Percentiles rank a stretch among this genome's conserved stretches.
Conservation (phyloP, 2,113 vertebrate genomes). For the Psettodes erumei region DNA sequence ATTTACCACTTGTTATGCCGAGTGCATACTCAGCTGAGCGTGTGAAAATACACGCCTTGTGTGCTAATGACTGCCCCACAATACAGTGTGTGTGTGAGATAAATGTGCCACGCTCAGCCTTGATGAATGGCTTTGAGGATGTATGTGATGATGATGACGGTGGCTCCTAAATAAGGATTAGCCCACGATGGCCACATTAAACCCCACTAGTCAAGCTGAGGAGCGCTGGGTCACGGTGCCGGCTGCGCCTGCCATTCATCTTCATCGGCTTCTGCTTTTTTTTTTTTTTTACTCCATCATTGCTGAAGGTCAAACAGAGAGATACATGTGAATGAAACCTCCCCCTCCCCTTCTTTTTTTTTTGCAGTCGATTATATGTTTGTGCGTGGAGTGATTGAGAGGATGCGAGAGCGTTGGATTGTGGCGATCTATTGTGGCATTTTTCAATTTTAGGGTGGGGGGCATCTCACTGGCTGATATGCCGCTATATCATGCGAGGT, state of each 20-base stretch:
- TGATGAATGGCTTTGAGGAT: slow-evolving; percentile 55
- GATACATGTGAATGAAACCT: slow-evolving; percentile 68
- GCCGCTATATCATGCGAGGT: slow-evolving; percentile 41
- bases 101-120: slow-evolving; percentile 15
- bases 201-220: slow-evolving; percentile 43
- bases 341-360: too few relatives aligned
- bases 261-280: slow-evolving; percentile 57
- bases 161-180: slow-evolving; percentile 67
- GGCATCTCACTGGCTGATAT: slow-evolving; percentile 18
- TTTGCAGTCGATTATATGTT: slow-evolving; percentile 64
- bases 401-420: slow-evolving; percentile 38
- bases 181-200: slow-evolving; percentile 58
- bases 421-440: slow-evolving; percentile 21
- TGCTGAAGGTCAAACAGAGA: slow-evolving; percentile 66
- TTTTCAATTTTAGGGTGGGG: slow-evolving; percentile 46
- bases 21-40: neutral
- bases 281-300: slow-evolving; percentile 71
- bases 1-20: slow-evolving; percentile 4
- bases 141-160: slow-evolving; percentile 31
- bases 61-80: slow-evolving; percentile 23
- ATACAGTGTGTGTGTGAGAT: slow-evolving; percentile 29
- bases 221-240: slow-evolving; percentile 7
- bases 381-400: slow-evolving; percentile 52
- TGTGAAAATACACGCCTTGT: neutral
- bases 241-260: slow-evolving; percentile 52